Conservation (phyloP, 2,797 vertebrate genomes). For the Gila robusta region DNA sequence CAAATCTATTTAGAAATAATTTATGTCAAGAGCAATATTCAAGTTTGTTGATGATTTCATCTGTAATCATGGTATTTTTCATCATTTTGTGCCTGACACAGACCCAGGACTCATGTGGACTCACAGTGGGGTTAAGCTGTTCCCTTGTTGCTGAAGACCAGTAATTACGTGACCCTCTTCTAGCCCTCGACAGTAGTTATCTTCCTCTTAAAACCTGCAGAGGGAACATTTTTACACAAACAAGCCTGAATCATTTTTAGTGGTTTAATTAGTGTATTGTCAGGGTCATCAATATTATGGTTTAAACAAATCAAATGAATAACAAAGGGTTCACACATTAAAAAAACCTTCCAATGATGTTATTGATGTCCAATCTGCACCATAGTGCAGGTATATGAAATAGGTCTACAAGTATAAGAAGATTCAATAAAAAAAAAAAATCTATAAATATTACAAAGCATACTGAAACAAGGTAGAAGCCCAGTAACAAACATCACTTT, state of each 20-base stretch:
- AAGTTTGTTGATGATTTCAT: background rate
- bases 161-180: slow-evolving; percentile 46
- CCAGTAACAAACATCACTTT: slow-evolving; percentile 35
- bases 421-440: background rate
- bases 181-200: slow-evolving; percentile 16
- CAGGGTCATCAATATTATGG: slow-evolving; percentile 1
- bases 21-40: background rate
- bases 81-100: background rate
- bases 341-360: background rate
- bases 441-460: background rate
- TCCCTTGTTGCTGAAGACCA: slow-evolving; percentile 20
- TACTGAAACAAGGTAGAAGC: slow-evolving; percentile 12
- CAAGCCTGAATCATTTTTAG: slow-evolving; percentile 26
- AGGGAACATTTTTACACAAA: slow-evolving; percentile 48
- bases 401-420: background rate
- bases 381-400: background rate
- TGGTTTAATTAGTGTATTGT: slow-evolving; percentile 31
- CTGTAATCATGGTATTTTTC: slow-evolving; percentile 4
- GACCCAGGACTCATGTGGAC: slow-evolving; percentile 18
- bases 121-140: slow-evolving; percentile 48
- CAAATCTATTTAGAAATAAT: background rate
- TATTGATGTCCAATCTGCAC: background rate
- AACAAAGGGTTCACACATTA: background rate
- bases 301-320: background rate
- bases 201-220: slow-evolving; percentile 15